These are phyloP conservation scores for Laticauda laticaudata DNA, from an alignment of 2,113 vertebrate genomes.

Conservation along the genomic window DNA sequence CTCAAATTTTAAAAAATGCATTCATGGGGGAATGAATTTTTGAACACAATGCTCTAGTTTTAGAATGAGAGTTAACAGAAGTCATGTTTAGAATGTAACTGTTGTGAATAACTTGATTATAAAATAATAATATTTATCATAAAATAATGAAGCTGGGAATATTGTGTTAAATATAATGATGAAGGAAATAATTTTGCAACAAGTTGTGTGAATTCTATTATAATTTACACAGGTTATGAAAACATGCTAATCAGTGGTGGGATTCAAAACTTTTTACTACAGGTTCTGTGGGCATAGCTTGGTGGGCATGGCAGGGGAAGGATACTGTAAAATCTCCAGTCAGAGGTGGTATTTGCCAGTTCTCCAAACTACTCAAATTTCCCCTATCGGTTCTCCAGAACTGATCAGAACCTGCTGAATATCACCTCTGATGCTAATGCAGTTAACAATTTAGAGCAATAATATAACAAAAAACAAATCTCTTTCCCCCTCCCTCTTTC, in stretches of 20 bases:
- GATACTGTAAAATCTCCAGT: too few relatives aligned
- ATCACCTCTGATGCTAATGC: background rate
- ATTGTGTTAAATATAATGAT: background rate
- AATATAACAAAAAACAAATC: background rate
- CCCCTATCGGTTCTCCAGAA: too few relatives aligned
- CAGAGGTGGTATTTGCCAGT: too few relatives aligned
- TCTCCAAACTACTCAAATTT: too few relatives aligned
- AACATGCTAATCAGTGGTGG: background rate
- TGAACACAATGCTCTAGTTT: background rate
- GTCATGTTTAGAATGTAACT: background rate
- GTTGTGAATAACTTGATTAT: background rate
- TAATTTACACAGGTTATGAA: background rate
- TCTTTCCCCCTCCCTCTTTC: background rate
- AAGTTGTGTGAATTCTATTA: background rate
- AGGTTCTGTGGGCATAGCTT: too few relatives aligned
- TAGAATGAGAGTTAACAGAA: background rate
- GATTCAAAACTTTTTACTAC: too few relatives aligned
- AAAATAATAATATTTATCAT: too few relatives aligned
- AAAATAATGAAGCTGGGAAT: background rate
- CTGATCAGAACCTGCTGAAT: too few relatives aligned
- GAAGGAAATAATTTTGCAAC: background rate
- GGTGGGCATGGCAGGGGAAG: too few relatives aligned
- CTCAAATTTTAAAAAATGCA: background rate
- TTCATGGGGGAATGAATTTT: background rate
- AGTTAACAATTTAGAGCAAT: background rate